phyloP scores from a whole-genome alignment of 37 sponge, comb jelly and placozoan species.

The Spongilla lacustris region DNA sequence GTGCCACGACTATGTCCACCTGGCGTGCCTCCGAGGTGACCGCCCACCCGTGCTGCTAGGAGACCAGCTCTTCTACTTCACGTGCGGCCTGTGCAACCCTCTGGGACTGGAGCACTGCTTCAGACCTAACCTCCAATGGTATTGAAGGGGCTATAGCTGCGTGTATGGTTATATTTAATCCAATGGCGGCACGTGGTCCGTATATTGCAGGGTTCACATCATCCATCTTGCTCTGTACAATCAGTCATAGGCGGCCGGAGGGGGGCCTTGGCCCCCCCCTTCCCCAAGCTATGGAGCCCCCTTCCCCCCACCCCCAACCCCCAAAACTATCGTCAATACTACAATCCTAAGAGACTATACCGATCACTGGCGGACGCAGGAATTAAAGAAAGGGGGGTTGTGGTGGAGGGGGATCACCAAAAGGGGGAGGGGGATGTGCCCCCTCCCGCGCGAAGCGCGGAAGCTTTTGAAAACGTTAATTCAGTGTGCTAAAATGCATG shows the following conservation, averaged over 20 bases:
- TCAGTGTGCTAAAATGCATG: no score
- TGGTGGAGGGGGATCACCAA: no score
- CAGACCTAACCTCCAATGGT: conserved; percentile 60
- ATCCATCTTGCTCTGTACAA: conserved; percentile 75
- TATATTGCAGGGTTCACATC: conserved; percentile 62
- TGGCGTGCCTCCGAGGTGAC: conserved; percentile 37
- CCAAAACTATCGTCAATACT: no score
- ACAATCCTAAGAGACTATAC: no score
- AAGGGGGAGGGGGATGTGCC: no score
- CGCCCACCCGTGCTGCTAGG: conserved; percentile 41
- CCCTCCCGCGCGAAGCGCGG: no score
- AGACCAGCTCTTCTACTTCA: conserved; percentile 48
- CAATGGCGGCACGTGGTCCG: not conserved
- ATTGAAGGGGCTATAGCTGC: not conserved
- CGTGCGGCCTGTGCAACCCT: conserved; percentile 33
- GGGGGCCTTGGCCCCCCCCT: no score
- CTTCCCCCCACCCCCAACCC: no score
- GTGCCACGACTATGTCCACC: conserved; percentile 37
- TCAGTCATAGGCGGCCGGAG: conserved; percentile 41
- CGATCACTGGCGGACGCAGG: no score
- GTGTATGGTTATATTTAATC: not conserved
- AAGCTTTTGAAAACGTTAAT: no score
- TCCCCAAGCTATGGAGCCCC: no score
- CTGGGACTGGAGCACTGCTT: conserved; percentile 35
- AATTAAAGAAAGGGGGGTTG: no score